Evolutionary conservation across 1,140 invertebrate species (phyloP).

Genomic region (Lamellibrachia luymesi): DNA sequence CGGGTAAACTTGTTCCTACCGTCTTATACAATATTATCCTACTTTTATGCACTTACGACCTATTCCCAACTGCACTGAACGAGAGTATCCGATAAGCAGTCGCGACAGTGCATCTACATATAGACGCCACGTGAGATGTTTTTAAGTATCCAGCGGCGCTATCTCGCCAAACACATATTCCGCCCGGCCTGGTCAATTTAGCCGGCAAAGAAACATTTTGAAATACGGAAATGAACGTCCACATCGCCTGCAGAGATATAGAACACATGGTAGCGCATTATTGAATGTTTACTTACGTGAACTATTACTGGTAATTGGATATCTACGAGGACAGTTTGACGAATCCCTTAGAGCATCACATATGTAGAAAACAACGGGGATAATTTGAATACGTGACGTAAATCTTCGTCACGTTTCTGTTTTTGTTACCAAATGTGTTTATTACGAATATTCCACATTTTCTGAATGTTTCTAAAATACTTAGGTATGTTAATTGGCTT

Average conservation of each 20-base stretch:
- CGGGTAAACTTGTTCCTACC: background rate
- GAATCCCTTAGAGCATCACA: too few relatives aligned
- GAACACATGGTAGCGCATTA: background rate
- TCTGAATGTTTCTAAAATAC: too few relatives aligned
- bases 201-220: background rate
- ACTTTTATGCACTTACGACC: background rate
- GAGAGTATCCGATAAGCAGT: background rate
- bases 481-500: too few relatives aligned
- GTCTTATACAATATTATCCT: background rate
- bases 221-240: background rate
- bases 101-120: background rate
- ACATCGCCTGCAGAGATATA: background rate
- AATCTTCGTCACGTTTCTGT: too few relatives aligned
- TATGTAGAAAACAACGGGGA: too few relatives aligned
- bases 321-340: too few relatives aligned
- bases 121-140: background rate
- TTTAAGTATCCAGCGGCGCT: background rate
- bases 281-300: too few relatives aligned
- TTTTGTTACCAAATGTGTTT: too few relatives aligned
- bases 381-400: too few relatives aligned
- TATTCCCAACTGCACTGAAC: background rate
- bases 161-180: background rate
- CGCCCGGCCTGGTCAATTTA: background rate
- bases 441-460: too few relatives aligned
- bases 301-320: too few relatives aligned